Evolutionary conservation across 1,140 invertebrate genomes (phyloP).

Genomic region (Drosophila pseudoananassae): DNA sequence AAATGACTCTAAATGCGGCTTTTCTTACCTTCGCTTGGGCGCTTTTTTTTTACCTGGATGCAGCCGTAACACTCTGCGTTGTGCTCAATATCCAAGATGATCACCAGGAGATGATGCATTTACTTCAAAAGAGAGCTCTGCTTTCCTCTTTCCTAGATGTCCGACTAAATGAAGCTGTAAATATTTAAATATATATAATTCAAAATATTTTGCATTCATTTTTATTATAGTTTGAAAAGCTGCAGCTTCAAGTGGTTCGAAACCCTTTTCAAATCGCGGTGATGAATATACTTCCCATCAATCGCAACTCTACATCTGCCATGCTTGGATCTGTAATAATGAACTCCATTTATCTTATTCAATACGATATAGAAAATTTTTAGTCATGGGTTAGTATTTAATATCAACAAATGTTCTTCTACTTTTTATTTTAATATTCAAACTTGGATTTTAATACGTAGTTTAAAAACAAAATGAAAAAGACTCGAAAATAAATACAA

Average conservation of each 20-base stretch:
- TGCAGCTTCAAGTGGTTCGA: neutral
- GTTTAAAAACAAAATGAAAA: neutral
- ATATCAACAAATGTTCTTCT: no score
- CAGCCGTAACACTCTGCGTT: neutral
- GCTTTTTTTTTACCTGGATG: conserved; percentile 9
- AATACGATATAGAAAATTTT: conserved; percentile 5
- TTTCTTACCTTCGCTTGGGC: neutral
- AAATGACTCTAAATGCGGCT: neutral
- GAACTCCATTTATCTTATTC: neutral
- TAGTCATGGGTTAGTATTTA: neutral
- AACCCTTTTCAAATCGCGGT: neutral
- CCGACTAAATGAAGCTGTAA: conserved; percentile 9
- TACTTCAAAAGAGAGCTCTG: conserved; percentile 6
- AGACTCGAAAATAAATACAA: neutral
- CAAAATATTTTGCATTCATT: neutral
- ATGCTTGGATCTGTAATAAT: neutral
- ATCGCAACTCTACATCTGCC: neutral
- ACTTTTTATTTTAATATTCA: neutral
- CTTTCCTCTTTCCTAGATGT: neutral
- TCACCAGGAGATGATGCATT: neutral
- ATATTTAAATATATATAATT: no score
- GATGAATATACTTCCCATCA: neutral
- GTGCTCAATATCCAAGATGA: conserved; percentile 1
- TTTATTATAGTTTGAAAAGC: neutral
- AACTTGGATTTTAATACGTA: no score